Percentiles rank a stretch among this genome's conserved stretches.
Conservation (phyloP, 2,113 vertebrate genomes). For the Tapirus terrestris region DNA sequence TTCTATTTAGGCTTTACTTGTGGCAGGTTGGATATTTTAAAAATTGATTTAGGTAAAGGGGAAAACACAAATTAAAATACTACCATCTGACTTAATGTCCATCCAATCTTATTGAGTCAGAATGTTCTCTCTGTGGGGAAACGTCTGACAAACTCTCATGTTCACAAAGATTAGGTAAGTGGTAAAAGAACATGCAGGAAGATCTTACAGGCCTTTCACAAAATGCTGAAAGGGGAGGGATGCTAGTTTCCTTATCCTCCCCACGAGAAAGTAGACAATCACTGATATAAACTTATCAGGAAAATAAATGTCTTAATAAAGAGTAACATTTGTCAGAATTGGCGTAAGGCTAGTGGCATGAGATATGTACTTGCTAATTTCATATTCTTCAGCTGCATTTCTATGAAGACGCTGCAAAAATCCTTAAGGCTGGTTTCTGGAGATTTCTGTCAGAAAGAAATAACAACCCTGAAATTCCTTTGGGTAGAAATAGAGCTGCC, state of each 20-base stretch:
- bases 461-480: constrained; percentile 77
- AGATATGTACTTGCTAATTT: constrained; percentile 68
- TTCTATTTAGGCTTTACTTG: constrained; percentile 15
- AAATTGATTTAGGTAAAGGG: constrained; percentile 14
- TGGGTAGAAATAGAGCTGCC: constrained; percentile 64
- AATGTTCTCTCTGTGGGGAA: background rate
- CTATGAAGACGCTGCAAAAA: constrained; percentile 69
- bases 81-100: background rate
- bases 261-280: background rate
- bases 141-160: background rate
- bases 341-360: constrained; percentile 26
- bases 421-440: constrained; percentile 75
- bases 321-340: constrained; percentile 73
- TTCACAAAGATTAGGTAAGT: background rate
- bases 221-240: constrained; percentile 24
- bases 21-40: background rate
- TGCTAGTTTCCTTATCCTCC: background rate
- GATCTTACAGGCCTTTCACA: constrained; percentile 46
- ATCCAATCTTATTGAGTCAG: background rate
- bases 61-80: constrained; percentile 48
- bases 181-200: background rate
- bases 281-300: background rate
- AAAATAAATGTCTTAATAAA: constrained; percentile 66
- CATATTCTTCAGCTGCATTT: constrained; percentile 72
- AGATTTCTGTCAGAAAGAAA: constrained; percentile 76